Base-by-base conservation (phyloP, 92 coral and sea anemone genomes). In the Montipora capitata region DNA sequence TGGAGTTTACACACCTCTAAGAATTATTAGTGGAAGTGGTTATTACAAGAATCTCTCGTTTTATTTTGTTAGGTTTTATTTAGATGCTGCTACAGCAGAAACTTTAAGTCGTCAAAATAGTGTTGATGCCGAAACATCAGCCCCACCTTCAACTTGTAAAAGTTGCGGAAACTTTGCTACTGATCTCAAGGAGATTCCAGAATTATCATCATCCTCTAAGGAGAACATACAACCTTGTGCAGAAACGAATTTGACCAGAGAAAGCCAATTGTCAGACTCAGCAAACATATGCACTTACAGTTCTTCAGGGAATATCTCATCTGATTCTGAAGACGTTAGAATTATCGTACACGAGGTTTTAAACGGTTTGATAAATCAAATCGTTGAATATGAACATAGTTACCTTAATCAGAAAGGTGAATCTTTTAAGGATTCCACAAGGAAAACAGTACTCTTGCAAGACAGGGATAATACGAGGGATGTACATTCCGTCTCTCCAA, bases 81-180 rank as follows among this genome's bases (percentile, higher is more conserved):
- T 95, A 56, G 98, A 95, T 91, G 92, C 94, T 9, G 93, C 85
- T 6, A 91, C 96, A 17, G 92, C 88, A 57, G 90, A 93, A 64
- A 82, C 98, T 3, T 76, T 95, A 13, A 93, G 96, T 82, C 96
- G 94, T 39, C 98, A 91, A 81, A 91, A 95, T 84, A 95, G 96
- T 56, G 61, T 39, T 13, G 95, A 87, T 35, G 66, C 80, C 4
- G 96, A 93, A 56, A 67, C 75, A 16, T 12, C 81, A 20, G 73
- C 88, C 11, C 56, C 49, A 66, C 57, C 76, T 20, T 0, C 51
- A 1, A n/a, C n/a, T 9, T 54, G 66, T 49, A 52, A 81, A 57
- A 68, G 15, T 56, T 52, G 78, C 27, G 78, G 70, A 11, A 68
- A 82, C 54, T 18, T 58, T 16, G 54, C 69, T 56, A 71, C 77